A percentile compares a stretch with the other conserved stretches of the same genome.
These are phyloP conservation scores for Platycercus adscitus DNA, from an alignment of 2,113 vertebrate genomes.

Conservation along the genomic window DNA sequence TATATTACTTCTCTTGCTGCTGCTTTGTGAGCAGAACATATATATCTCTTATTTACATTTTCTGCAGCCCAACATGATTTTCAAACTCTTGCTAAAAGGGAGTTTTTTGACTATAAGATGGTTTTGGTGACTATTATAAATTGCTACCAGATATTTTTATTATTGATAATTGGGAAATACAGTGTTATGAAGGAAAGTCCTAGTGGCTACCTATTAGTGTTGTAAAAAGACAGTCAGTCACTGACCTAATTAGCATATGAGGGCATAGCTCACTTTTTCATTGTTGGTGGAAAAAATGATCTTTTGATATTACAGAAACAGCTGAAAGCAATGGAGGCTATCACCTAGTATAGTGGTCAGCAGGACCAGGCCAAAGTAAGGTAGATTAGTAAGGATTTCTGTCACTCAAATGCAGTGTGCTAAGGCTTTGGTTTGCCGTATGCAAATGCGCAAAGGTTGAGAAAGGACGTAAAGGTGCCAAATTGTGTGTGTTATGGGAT, in stretches of 20 bases:
- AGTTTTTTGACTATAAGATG: background rate
- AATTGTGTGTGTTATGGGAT: background rate
- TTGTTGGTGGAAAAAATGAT: background rate
- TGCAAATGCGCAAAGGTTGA: background rate
- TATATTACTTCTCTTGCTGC: background rate
- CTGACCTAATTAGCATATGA: background rate
- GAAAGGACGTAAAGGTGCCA: background rate
- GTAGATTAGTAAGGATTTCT: background rate
- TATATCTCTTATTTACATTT: background rate
- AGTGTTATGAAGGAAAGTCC: background rate
- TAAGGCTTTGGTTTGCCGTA: background rate
- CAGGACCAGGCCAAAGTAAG: background rate
- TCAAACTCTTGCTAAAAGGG: background rate
- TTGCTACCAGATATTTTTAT: background rate
- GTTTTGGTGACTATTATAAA: background rate
- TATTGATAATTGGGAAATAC: background rate
- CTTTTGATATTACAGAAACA: background rate
- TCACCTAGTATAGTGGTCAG: background rate
- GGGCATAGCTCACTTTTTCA: background rate
- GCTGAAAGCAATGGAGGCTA: background rate
- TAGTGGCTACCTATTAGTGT: background rate
- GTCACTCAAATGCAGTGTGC: background rate
- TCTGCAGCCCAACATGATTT: background rate
- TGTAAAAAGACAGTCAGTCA: background rate
- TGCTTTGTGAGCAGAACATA: background rate